Conservation (phyloP, 2,113 vertebrate genomes). For the Macrotus californicus region DNA sequence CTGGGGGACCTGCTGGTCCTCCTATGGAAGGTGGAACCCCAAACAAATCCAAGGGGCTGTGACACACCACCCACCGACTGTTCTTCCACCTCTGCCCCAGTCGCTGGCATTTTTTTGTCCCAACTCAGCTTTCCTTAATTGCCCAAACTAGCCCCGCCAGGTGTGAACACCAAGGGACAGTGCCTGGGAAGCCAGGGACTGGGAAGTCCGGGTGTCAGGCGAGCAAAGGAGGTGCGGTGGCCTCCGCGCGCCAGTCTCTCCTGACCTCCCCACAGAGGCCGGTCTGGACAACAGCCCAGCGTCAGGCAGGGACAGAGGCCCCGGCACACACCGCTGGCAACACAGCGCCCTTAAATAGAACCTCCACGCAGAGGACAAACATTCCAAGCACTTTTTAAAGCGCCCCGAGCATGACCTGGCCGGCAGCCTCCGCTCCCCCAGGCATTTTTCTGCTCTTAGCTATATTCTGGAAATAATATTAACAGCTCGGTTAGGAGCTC, state of each 20-base stretch:
- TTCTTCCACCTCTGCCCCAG: not conserved
- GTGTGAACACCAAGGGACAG: not conserved
- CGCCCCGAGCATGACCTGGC: constrained; percentile 55
- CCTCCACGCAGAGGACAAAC: not conserved
- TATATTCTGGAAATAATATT: constrained; percentile 58
- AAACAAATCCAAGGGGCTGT: not conserved
- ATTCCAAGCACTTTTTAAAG: constrained; percentile 48
- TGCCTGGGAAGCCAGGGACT: not conserved
- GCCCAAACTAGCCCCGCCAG: not conserved
- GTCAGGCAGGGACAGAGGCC: not conserved
- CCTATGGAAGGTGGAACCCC: not conserved
- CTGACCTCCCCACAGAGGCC: not conserved
- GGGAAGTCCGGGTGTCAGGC: not conserved
- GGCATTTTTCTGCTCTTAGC: constrained; percentile 38
- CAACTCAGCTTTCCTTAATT: not conserved
- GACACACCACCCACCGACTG: no score
- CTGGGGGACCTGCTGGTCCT: not conserved
- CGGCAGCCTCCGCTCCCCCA: constrained; percentile 14
- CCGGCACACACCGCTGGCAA: not conserved
- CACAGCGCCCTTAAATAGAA: constrained; percentile 60
- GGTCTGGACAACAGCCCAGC: not conserved
- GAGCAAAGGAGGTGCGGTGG: not conserved
- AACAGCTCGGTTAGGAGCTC: constrained; percentile 45
- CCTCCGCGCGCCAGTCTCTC: not conserved
- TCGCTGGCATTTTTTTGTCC: not conserved